Base-by-base conservation (phyloP, 2,888 invertebrate species). In the Brachynemurus nebulosus region DNA sequence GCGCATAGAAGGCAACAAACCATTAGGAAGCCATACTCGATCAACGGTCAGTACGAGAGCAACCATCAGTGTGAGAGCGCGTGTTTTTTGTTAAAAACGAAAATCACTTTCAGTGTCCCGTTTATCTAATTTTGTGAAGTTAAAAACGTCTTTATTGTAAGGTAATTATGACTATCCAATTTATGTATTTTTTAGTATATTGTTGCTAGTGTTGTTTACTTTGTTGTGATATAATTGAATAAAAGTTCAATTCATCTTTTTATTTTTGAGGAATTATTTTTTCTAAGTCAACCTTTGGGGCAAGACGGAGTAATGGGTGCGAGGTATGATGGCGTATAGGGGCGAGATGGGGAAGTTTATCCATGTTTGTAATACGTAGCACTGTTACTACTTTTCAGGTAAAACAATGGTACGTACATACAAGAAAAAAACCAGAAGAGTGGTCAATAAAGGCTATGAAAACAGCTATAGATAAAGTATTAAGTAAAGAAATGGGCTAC, bases 391-490 rank as follows among this genome's bases (percentile, higher is more conserved):
- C n/a, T n/a, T n/a, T n/a, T n/a, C n/a, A n/a, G n/a, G n/a, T n/a
- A n/a, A n/a, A n/a, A n/a, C n/a, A n/a, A n/a, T n/a, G n/a, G n/a
- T n/a, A n/a, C 27, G 42, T 7, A 46, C 42, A 17, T 44, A 46
- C 16, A 21, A 42, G 35, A 35, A 41, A 36, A 49, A 42, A n/a
- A 46, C 48, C 11, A 23, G 41, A n/a, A 40, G 43, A 35, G 9
- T 52, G 50, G 52, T 30, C 45, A 6, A 38, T 34, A 30, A 30
- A 44, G 21, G 14, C 20, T 17, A 53, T 53, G 52, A 37, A 36
- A 25, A 33, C 40, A 14, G 50, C 51, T 12, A 47, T 52, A 12
- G 34, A 43, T 25, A 48, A 35, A n/a, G 48, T 50, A 25, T 20
- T 44, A 33, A 41, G 35, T 12, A 46, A 45, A 17, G 43, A 16